Base-by-base conservation (phyloP, 2,113 vertebrate genomes). In the Amia ocellicauda region DNA sequence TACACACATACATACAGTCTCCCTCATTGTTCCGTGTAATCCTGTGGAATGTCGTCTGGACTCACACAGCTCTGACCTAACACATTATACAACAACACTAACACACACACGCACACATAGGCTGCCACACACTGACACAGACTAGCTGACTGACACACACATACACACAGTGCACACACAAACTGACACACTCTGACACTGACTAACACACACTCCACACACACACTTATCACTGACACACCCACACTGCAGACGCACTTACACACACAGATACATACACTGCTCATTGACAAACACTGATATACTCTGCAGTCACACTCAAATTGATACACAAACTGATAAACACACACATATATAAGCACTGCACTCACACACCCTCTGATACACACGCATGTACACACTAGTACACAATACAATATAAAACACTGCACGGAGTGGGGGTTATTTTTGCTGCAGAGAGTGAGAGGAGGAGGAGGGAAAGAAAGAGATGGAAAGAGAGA, bases 221-320 rank as follows among this genome's bases (percentile, higher is more conserved):
- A 9, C 49, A 51, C 49, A 51, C 49, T 49, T 7, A 11, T n/a
- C 45, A 49, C 16, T n/a, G 20, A 14, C 20, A 19, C 20, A 19
- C 14, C 16, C 3, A 49, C 45, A 49, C 45, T 3, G 3, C 45
- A 49, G 3, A 4, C 16, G 20, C 14, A 14, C 9, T n/a, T 10
- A 65, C 23, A 22, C 58, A 56, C 56, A 67, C 36, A 60, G 47
- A 62, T 28, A 66, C 67, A 64, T 58, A 72, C 9, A 5, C 26
- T n/a, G 29, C 10, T 3, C n/a, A n/a, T n/a, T n/a, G n/a, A n/a
- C n/a, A n/a, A n/a, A n/a, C n/a, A n/a, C n/a, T n/a, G n/a, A n/a
- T n/a, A n/a, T n/a, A n/a, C n/a, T n/a, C n/a, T n/a, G n/a, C n/a
- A n/a, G n/a, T n/a, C n/a, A n/a, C n/a, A n/a, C n/a, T n/a, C n/a